Evolutionary conservation across 2,888 invertebrate species (phyloP), one percentile per base, ranked within the genome.

Genomic region (Plebejus melissa): DNA sequence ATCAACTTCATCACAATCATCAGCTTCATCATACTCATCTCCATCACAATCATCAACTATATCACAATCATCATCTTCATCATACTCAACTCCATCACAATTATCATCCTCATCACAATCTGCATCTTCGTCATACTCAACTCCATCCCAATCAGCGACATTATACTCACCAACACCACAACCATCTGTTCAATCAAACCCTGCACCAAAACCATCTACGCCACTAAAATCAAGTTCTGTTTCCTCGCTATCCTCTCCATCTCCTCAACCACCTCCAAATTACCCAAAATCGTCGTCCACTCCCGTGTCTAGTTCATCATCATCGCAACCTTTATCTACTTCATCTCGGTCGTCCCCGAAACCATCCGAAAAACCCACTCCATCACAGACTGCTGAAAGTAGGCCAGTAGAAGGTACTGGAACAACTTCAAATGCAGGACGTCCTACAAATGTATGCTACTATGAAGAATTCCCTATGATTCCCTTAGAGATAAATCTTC

Each of bases 401-500:
- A 46, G 5, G 32, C 72, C 11, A 72, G 6, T 16, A 46, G 71
- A 6, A 22, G 9, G 46, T 6, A 32, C 22, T 54, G 72, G 32
- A 54, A 28, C 4, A 50, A 11, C 50, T 13, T 4, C 71, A 13
- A 54, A 46, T 13, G 16, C 28, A 54, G 54, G 72, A 54, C 28
- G 28, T 28, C 54, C 4, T 32, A 6, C 72, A 6, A 54, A 54
- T 54, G 2, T 54, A 32, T 28, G 6, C 16, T 71, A 54, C 74
- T 60, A 75, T 54, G 78, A 78, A 65, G 75, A 78, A 6, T 74
- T 79, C 46, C 88, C 90, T 2, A 78, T 88, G 74, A 85, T 80
- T 54, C 54, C 54, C 79, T 81, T 89, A 22, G 84, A 88, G 78
- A 84, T 89, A 41, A 86, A 84, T 74, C 74, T 88, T 46, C 86